phyloP scores from a whole-genome alignment of 2,113 vertebrate species.

The Onychostruthus taczanowskii region DNA sequence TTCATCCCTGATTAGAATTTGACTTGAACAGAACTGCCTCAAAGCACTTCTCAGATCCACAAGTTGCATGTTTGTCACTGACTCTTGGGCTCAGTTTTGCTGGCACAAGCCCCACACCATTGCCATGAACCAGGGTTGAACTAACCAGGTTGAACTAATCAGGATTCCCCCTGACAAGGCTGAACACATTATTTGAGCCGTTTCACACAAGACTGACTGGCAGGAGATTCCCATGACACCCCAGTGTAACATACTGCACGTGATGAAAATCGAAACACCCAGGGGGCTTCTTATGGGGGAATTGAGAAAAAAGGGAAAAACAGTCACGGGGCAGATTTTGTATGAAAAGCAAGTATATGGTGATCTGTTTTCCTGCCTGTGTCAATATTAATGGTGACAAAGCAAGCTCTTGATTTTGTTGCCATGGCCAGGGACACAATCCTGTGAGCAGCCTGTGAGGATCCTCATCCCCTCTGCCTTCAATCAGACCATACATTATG shows the following conservation, averaged over 20 bases:
- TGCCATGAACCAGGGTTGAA: neutral
- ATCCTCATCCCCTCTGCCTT: neutral
- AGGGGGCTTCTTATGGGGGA: neutral
- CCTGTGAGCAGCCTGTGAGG: neutral
- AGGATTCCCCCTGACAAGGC: neutral
- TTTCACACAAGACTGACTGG: neutral
- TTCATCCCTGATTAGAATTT: neutral
- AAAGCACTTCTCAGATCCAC: neutral
- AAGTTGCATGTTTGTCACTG: neutral
- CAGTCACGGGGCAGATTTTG: neutral
- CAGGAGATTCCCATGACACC: neutral
- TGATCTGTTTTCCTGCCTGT: neutral
- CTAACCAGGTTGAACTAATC: neutral
- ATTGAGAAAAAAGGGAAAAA: neutral
- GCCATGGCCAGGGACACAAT: neutral
- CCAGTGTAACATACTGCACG: neutral
- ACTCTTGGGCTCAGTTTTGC: neutral
- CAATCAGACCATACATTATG: neutral
- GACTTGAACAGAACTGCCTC: neutral
- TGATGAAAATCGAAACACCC: neutral
- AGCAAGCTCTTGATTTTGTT: neutral
- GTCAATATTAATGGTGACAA: neutral
- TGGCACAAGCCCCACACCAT: accelerated
- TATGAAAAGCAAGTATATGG: neutral
- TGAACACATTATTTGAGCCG: neutral